Percentiles rank a stretch among this genome's conserved stretches.
phyloP scores from a whole-genome alignment of 2,113 vertebrate genomes.

The Caloenas nicobarica region DNA sequence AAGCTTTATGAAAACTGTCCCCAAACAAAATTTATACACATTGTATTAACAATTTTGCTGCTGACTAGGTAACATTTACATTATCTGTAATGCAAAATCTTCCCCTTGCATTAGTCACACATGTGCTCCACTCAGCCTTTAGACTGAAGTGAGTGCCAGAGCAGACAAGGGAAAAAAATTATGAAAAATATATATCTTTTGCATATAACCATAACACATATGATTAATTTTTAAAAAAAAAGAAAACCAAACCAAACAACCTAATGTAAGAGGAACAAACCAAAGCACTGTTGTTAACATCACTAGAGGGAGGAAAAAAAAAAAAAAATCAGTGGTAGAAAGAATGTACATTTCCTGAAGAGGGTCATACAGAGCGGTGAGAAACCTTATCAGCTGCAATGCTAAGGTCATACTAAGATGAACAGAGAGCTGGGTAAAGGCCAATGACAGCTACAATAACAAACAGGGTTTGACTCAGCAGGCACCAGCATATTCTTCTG shows the following conservation, averaged over 20 bases:
- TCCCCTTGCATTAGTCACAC: background rate
- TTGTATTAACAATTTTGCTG: background rate
- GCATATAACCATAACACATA: background rate
- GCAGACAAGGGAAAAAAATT: background rate
- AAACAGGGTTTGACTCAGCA: background rate
- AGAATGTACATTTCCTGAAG: background rate
- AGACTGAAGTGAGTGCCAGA: background rate
- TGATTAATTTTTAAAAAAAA: background rate
- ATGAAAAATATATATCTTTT: background rate
- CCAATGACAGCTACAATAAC: background rate
- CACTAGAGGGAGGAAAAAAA: background rate
- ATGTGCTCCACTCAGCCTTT: background rate
- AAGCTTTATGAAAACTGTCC: background rate
- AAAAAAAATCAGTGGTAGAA: background rate
- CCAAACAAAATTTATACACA: background rate
- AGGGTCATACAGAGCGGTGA: background rate
- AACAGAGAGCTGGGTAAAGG: background rate
- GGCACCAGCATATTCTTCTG: background rate
- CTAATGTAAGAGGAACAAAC: background rate
- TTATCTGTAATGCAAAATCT: background rate
- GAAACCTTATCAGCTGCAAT: background rate
- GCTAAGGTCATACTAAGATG: background rate
- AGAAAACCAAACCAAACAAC: too few relatives aligned
- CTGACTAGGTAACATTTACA: background rate
- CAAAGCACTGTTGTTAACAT: background rate